Conservation (phyloP, 1,140 invertebrate genomes). For the Achatina immaculata region DNA sequence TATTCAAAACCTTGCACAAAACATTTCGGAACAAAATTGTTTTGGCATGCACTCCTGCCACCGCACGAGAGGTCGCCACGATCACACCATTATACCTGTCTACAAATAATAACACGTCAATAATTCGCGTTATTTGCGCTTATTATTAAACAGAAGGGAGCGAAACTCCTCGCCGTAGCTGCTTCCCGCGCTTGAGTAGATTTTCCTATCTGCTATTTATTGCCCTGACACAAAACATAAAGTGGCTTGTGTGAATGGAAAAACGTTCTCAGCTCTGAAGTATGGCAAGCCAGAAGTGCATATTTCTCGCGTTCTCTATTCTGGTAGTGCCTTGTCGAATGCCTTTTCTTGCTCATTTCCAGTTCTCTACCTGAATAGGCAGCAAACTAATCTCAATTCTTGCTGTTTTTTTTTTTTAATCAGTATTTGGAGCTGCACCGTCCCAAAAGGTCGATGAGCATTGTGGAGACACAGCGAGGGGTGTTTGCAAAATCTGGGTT, state of each 20-base stretch:
- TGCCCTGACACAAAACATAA: neutral
- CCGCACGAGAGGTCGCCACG: neutral
- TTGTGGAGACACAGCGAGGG: neutral
- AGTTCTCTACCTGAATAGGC: neutral
- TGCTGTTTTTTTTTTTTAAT: neutral
- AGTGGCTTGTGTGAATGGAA: slow-evolving; percentile 7
- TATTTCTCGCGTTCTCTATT: neutral
- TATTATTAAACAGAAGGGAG: slow-evolving; percentile 13
- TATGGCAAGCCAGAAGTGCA: neutral
- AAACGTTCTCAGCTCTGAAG: neutral
- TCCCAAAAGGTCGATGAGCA: neutral
- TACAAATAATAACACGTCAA: slow-evolving; percentile 15
- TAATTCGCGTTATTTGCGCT: slow-evolving; percentile 15
- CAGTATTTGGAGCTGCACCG: neutral
- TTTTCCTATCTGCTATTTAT: slow-evolving; percentile 5
- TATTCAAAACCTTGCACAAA: slow-evolving; percentile 7
- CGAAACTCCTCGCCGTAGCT: neutral
- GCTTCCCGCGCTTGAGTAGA: slow-evolving; percentile 7
- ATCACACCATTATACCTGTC: neutral
- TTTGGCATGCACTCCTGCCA: neutral
- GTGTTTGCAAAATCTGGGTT: neutral
- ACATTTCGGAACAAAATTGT: slow-evolving; percentile 7
- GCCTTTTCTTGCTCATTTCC: neutral
- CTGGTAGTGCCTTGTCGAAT: neutral
- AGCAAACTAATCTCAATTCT: slow-evolving; percentile 5